phyloP scores from a whole-genome alignment of 2,888 invertebrate genomes.

The Panzeria rudis region DNA sequence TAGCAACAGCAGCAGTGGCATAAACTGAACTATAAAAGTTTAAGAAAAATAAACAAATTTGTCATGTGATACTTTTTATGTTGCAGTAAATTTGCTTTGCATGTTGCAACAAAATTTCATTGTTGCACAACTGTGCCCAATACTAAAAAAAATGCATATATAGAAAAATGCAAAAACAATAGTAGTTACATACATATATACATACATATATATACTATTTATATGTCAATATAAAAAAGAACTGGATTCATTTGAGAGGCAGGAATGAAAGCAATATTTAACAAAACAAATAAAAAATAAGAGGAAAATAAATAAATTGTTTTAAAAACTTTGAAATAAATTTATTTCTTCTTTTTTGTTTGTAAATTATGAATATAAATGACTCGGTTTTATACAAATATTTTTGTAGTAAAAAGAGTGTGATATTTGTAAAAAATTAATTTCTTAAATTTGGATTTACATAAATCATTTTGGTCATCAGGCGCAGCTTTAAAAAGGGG shows the following conservation, averaged over 20 bases:
- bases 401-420: neutral
- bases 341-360: neutral
- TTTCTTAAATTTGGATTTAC: neutral
- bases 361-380: slow-evolving; percentile 12
- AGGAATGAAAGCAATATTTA: slow-evolving; percentile 43
- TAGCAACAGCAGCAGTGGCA: neutral
- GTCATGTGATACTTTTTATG: slow-evolving; percentile 41
- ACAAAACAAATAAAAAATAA: slow-evolving; percentile 17
- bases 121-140: slow-evolving; percentile 54
- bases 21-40: slow-evolving; percentile 16
- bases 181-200: neutral
- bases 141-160: neutral
- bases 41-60: slow-evolving; percentile 57
- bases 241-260: slow-evolving; percentile 39
- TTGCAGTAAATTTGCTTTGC: slow-evolving; percentile 52
- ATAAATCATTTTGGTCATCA: neutral
- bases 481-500: neutral
- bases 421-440: slow-evolving; percentile 4
- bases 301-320: slow-evolving; percentile 31
- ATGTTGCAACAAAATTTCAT: slow-evolving; percentile 54
- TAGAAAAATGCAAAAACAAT: slow-evolving; percentile 2
- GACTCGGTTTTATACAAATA: slow-evolving; percentile 9
- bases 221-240: slow-evolving; percentile 8
- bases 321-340: slow-evolving; percentile 20
- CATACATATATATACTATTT: neutral